Percentiles rank a stretch among this genome's conserved stretches.
Conservation (phyloP, 2,888 invertebrate species). For the Nemoura dubitans region DNA sequence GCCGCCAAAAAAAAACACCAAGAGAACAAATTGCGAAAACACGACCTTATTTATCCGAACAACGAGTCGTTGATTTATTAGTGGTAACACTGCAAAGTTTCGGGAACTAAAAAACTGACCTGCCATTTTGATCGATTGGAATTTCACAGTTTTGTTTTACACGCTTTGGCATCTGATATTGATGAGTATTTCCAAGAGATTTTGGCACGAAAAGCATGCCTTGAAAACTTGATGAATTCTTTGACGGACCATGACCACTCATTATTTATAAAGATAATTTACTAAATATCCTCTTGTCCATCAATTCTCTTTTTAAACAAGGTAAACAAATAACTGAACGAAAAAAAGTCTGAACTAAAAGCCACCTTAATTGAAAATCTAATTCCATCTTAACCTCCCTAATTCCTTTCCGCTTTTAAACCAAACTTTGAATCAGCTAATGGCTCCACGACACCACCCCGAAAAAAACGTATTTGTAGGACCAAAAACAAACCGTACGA, state of each 20-base stretch:
- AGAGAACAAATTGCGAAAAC: too few species aligned
- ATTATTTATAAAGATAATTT: not conserved
- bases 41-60: too few species aligned
- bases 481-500: not conserved
- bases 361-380: not conserved
- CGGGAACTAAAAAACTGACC: not conserved
- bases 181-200: not conserved
- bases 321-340: not conserved
- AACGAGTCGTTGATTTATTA: too few species aligned
- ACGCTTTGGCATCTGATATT: not conserved
- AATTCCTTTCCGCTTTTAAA: too few species aligned
- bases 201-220: not conserved
- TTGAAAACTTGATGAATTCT: not conserved
- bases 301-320: not conserved
- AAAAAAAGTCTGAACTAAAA: not conserved
- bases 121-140: not conserved
- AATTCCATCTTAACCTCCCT: not conserved
- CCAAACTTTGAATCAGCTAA: not conserved
- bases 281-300: not conserved
- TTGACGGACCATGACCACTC: not conserved
- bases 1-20: too few species aligned
- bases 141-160: not conserved
- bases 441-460: not conserved
- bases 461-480: not conserved
- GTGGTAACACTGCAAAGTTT: too few species aligned